phyloP scores from a whole-genome alignment of 2,888 invertebrate species.

The Drosophila rellima region DNA sequence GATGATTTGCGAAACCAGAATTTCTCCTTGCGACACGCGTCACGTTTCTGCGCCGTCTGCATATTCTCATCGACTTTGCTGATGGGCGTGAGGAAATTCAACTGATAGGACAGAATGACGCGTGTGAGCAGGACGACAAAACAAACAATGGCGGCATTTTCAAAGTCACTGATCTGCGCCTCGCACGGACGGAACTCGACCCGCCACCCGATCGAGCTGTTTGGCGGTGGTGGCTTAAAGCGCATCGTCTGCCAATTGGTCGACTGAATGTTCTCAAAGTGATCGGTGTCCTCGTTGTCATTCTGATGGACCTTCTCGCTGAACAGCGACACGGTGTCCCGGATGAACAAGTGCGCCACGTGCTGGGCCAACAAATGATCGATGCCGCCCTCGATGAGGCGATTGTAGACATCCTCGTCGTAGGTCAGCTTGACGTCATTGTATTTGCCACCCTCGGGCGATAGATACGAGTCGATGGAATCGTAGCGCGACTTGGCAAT shows the following conservation, averaged over 20 bases:
- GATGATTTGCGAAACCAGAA: slow-evolving; percentile 98
- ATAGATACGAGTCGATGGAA: slow-evolving; percentile 98
- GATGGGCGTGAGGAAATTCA: slow-evolving; percentile 98
- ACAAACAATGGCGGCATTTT: slow-evolving; percentile 99
- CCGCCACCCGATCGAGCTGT: slow-evolving; percentile 98
- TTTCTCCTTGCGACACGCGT: slow-evolving; percentile 93
- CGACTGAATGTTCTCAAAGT: slow-evolving; percentile 99
- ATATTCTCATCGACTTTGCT: slow-evolving; percentile 99
- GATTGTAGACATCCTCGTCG: slow-evolving; percentile 93
- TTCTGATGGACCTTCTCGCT: slow-evolving; percentile 97
- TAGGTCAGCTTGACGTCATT: slow-evolving; percentile 97
- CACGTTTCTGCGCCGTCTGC: slow-evolving; percentile 96
- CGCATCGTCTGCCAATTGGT: slow-evolving; percentile 99
- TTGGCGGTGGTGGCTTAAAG: slow-evolving; percentile 98
- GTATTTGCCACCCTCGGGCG: slow-evolving; percentile 94
- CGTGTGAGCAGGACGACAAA: slow-evolving; percentile 98
- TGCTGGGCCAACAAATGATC: slow-evolving; percentile 97
- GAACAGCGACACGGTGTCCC: slow-evolving; percentile 98
- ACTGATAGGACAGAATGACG: slow-evolving; percentile 97
- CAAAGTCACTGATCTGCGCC: slow-evolving; percentile 99
- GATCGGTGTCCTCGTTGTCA: slow-evolving; percentile 97
- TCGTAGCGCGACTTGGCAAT: slow-evolving; percentile 98
- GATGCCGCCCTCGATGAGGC: slow-evolving; percentile 94
- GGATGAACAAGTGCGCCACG: slow-evolving; percentile 98
- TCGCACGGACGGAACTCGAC: slow-evolving; percentile 99